Evolutionary conservation across 2,797 vertebrate species (phyloP).

Genomic region (Pangasius larnaudii): DNA sequence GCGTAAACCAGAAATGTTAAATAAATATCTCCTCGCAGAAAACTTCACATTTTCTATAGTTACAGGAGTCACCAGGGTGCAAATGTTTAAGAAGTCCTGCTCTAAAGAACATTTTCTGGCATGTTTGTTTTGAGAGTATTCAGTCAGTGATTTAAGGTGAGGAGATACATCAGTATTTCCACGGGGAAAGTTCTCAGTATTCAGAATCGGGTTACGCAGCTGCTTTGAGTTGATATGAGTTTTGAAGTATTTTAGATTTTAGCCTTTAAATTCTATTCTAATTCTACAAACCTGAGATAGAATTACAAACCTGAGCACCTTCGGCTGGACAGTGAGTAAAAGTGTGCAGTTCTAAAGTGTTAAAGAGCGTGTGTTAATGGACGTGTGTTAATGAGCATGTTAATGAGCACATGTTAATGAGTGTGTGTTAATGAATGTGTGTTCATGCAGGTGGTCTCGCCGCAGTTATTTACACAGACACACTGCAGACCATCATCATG

Average conservation of each 20-base stretch:
- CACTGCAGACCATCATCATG: constrained; percentile 93
- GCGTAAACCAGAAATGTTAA: not conserved
- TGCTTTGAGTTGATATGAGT: too few relatives aligned
- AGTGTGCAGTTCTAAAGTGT: not conserved
- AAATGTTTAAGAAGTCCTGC: not conserved
- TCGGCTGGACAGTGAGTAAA: too few relatives aligned
- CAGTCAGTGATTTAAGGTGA: not conserved
- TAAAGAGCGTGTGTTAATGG: not conserved
- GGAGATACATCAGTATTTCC: not conserved
- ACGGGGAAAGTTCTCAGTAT: too few relatives aligned
- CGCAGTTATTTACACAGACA: constrained; percentile 97
- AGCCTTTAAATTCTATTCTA: too few relatives aligned
- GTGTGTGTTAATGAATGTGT: not conserved
- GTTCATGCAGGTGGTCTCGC: constrained; percentile 85
- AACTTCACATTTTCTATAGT: too few relatives aligned
- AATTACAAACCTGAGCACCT: too few relatives aligned
- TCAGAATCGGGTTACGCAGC: too few relatives aligned
- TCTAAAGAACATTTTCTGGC: not conserved
- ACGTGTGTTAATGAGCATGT: not conserved
- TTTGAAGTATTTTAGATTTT: too few relatives aligned
- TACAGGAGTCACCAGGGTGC: not conserved
- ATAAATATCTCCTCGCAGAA: not conserved
- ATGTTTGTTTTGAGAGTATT: not conserved
- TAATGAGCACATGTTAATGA: not conserved
- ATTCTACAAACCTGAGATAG: too few relatives aligned